Evolutionary conservation across 1,140 invertebrate genomes (phyloP), one percentile per base, ranked within the genome.

Genomic region (Teleopsis dalmanni): DNA sequence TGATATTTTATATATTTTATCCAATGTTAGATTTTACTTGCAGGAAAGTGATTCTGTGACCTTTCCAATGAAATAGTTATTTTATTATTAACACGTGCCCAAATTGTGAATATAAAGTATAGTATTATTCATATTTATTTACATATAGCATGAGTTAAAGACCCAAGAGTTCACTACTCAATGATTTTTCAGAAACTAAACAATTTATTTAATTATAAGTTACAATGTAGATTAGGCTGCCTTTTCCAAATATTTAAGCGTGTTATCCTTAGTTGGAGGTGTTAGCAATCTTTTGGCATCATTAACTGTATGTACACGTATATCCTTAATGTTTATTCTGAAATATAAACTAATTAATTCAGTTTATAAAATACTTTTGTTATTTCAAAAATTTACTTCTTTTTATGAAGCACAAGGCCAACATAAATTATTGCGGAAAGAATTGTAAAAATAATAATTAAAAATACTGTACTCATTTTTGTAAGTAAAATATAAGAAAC

Each of bases 321-420:
- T 58, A 33, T 65, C 54, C 43, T 38, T 55, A 6, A 53, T 58
- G 37, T 58, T 52, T 6, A 65, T 48, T 14, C 62, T 65, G 21
- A 22, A 53, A 45, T 6, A 27, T 26, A 47, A 2, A 23, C 4
- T 34, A 16, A n/a, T 18, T n/a, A n/a, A n/a, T n/a, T n/a, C n/a
- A n/a, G n/a, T n/a, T n/a, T n/a, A n/a, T n/a, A 9, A 37, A 14
- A 14, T 19, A n/a, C 35, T 27, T 6, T 42, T 2, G 21, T 31
- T 27, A 18, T 18, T 31, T 2, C 9, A 22, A 1, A 23, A 16
- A 9, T n/a, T 27, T 34, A 62, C 62, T 48, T 47, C 16, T 65
- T 62, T 27, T 51, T 57, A 7, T 53, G 51, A 21, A 62, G 16
- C 27, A 65, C 38, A 14, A 45, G 65, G 9, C 31, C 43, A 1